Evolutionary conservation across 2,888 invertebrate genomes (phyloP).

Genomic region (Thera obeliscata): DNA sequence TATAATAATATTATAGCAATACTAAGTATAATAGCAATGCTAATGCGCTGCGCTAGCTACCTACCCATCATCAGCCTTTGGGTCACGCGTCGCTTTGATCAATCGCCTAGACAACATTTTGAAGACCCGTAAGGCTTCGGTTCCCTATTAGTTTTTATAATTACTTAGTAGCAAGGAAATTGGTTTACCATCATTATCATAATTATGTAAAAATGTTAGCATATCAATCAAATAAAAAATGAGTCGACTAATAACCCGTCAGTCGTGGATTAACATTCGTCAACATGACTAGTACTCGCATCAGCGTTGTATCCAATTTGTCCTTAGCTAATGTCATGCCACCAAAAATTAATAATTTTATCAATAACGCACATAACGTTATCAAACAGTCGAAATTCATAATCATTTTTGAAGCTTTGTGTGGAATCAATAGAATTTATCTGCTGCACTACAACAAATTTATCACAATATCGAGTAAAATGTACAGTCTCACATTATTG

Average conservation of each 20-base stretch:
- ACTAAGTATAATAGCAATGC: too few relatives aligned
- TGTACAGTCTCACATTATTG: conserved; percentile 22
- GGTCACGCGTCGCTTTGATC: too few relatives aligned
- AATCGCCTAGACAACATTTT: too few relatives aligned
- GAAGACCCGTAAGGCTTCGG: too few relatives aligned
- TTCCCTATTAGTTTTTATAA: background rate
- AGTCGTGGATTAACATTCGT: conserved; percentile 3
- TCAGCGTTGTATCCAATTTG: conserved; percentile 49
- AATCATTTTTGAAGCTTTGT: conserved; percentile 44
- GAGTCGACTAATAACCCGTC: background rate
- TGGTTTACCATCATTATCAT: background rate
- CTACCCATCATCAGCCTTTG: too few relatives aligned
- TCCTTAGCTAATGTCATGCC: conserved; percentile 19
- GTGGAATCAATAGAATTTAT: conserved; percentile 57
- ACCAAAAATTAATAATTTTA: conserved; percentile 25
- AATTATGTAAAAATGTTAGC: background rate
- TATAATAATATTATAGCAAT: too few relatives aligned
- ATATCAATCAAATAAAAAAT: conserved; percentile 1
- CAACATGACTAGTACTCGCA: background rate
- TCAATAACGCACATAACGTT: conserved; percentile 30
- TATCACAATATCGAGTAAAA: conserved; percentile 33
- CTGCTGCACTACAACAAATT: conserved; percentile 47
- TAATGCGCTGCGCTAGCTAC: too few relatives aligned
- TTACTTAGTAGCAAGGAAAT: background rate
- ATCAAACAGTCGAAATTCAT: conserved; percentile 47